These are phyloP conservation scores for Aplidium turbinatum DNA, from an alignment of 23 tunicate genomes.

Conservation along the genomic window DNA sequence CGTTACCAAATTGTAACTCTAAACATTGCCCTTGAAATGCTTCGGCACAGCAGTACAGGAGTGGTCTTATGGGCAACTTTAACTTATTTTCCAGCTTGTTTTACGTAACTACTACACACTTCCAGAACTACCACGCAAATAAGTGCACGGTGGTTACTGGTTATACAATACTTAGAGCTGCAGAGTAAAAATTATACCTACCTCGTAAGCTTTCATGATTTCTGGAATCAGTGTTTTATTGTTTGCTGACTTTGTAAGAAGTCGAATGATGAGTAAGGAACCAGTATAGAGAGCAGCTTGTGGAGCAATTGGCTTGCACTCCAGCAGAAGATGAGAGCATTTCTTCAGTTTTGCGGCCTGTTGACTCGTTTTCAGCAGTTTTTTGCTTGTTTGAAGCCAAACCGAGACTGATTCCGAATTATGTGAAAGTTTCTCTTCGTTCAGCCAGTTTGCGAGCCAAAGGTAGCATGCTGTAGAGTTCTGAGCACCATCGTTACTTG, in stretches of 20 bases:
- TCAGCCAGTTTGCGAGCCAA: conserved; percentile 75
- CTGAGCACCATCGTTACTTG: conserved; percentile 26
- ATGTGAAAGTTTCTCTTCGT: conserved; percentile 9
- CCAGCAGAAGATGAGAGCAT: background rate
- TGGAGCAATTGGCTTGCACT: conserved; percentile 27
- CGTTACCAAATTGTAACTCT: too few relatives aligned
- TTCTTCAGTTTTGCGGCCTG: background rate
- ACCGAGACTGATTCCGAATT: background rate
- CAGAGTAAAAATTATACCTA: too few relatives aligned
- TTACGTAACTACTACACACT: too few relatives aligned
- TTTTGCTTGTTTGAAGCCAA: background rate
- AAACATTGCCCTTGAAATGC: too few relatives aligned
- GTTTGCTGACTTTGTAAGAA: background rate
- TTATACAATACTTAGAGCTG: too few relatives aligned
- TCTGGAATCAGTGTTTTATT: background rate
- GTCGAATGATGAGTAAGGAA: conserved; percentile 30
- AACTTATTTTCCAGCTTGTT: too few relatives aligned
- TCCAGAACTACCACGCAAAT: too few relatives aligned
- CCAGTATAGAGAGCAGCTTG: conserved; percentile 46
- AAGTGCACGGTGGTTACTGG: too few relatives aligned
- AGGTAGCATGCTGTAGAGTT: conserved; percentile 14
- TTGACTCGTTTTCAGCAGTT: background rate
- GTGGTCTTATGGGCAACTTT: too few relatives aligned
- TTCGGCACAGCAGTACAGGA: too few relatives aligned
- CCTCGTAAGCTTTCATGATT: conserved; percentile 39